Conservation (phyloP, 2,888 invertebrate genomes). For the Horisme vitalbata region DNA sequence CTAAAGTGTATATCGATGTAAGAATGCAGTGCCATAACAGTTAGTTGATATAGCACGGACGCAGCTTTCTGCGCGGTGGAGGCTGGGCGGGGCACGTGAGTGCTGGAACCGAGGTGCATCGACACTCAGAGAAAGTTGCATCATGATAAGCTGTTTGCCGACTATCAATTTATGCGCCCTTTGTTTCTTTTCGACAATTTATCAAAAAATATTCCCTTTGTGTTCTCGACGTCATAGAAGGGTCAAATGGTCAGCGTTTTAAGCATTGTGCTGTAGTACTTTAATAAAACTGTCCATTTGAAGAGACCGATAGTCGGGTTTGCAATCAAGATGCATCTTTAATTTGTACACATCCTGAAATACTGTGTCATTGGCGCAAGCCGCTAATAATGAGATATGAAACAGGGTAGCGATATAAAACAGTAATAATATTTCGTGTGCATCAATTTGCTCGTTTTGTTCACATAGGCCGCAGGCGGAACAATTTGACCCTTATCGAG, state of each 20-base stretch:
- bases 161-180: constrained; percentile 78
- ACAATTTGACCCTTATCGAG: constrained; percentile 77
- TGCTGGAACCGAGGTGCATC: constrained; percentile 44
- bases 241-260: constrained; percentile 49
- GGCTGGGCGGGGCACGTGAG: constrained; percentile 36
- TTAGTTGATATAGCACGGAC: constrained; percentile 29
- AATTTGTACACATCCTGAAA: constrained; percentile 27
- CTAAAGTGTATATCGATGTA: constrained; percentile 13
- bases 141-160: constrained; percentile 70
- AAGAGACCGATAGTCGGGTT: no score
- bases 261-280: constrained; percentile 26
- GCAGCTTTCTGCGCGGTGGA: constrained; percentile 25
- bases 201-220: constrained; percentile 68
- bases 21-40: constrained; percentile 30
- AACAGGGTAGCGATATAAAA: constrained; percentile 63
- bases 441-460: constrained; percentile 69
- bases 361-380: constrained; percentile 50
- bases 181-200: constrained; percentile 78
- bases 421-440: constrained; percentile 60
- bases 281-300: constrained; percentile 21
- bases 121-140: constrained; percentile 75
- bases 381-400: constrained; percentile 58
- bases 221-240: constrained; percentile 47
- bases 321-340: constrained; percentile 18
- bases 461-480: constrained; percentile 69